Evolutionary conservation across 2,113 vertebrate species (phyloP), one percentile per base, ranked within the genome.

Genomic region (Nycticebus coucang): DNA sequence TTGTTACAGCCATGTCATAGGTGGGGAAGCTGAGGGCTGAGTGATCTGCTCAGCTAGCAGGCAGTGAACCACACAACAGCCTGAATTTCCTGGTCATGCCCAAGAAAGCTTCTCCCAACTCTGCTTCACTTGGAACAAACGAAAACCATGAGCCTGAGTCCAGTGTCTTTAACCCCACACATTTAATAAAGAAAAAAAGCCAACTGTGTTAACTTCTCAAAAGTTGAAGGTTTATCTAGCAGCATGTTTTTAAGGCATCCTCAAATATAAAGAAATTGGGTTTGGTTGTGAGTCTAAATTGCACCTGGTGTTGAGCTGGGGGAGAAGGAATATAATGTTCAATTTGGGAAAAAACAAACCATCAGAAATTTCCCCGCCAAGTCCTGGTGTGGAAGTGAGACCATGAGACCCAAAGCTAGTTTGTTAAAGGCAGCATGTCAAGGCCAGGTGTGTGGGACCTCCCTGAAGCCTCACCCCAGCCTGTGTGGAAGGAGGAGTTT

Each of bases 341-440:
- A n/a, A 28, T 33, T 55, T 37, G 37, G 89, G 77, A 35, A 83
- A 91, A 92, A 15, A 33, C 41, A 89, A 62, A 75, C 59, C 26
- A 55, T 35, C 15, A 59, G 66, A 79, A 90, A 45, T 45, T 26
- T 53, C 57, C 37, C 35, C 64, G 53, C 62, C 68, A 15, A 50
- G 60, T 41, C 50, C 66, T 53, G 14, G 10, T 22, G 18, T n/a
- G 19, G 21, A 50, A 64, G 55, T 55, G 3, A 74, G 74, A 75
- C 12, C 50, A 28, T 28, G 71, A 79, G 88, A 57, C 7, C n/a
- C 11, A 50, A 80, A 72, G 82, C 45, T 33, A 8, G 2, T 4
- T 22, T 0, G 15, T 68, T 2, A 35, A 1, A 15, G 24, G 60
- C 1, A 4, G 26, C 37, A 30, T 19, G 1, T 10, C 4, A 2